Evolutionary conservation across 2,797 vertebrate genomes (phyloP), one percentile per base, ranked within the genome.

Genomic region (Syndactyla subalaris): DNA sequence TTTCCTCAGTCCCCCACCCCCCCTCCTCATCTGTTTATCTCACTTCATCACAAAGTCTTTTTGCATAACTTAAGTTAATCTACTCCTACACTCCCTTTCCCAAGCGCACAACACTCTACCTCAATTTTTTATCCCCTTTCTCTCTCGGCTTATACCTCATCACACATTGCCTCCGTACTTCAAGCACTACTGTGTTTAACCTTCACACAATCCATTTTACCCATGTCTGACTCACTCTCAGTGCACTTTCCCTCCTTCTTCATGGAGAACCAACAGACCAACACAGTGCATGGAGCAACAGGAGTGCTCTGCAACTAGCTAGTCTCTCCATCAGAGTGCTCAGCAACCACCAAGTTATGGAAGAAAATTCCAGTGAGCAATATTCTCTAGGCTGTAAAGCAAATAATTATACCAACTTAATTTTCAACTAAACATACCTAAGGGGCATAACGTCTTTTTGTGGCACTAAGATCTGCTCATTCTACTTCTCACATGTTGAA

Each of bases 381-480:
- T 76, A 46, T 43, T 88, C 46, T 43, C 49, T 77, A 27, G 26
- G n/a, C 48, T 66, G 70, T 82, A 65, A 92, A 67, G 52, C 76
- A 72, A 88, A 67, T 54, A 61, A 89, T 92, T 85, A 79, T 41
- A 86, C 12, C 54, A 88, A 52, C 20, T 39, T 70, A 84, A 84
- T 71, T 58, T 86, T 23, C 76, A 84, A 67, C 18, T 87, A 93
- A 86, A 90, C 63, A 82, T 55, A 73, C 18, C 57, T 63, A 76
- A 79, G 63, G 27, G 57, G 26, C 27, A 75, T 30, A 89, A 70
- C 5, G 16, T 89, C 48, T 58, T 86, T 76, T 48, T 88, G 22
- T 58, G 17, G 15, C 77, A 86, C 32, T 26, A 12, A 57, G 34
- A 87, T 79, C 76, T 77, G 36, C 19, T n/a, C 8, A 45, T 68